Conservation (phyloP, 2,888 invertebrate genomes). For the Drosophila cracens region DNA sequence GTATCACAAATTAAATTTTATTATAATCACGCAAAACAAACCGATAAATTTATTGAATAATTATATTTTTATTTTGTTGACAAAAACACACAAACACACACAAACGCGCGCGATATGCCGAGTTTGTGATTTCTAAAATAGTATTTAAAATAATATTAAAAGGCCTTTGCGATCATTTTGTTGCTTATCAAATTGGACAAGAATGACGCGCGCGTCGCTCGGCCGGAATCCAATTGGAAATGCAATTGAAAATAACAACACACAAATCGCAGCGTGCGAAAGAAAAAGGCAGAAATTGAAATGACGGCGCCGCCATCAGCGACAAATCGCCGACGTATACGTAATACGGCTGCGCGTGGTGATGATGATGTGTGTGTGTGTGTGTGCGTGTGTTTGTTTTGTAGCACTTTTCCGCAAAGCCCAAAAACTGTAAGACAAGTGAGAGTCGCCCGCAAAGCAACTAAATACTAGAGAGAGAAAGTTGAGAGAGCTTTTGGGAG, state of each 20-base stretch:
- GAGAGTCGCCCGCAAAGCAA: constrained; percentile 21
- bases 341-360: constrained; percentile 47
- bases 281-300: constrained; percentile 64
- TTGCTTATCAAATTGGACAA: constrained; percentile 43
- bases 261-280: constrained; percentile 55
- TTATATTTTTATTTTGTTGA: constrained; percentile 5
- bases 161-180: neutral
- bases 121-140: constrained; percentile 13
- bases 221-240: constrained; percentile 67
- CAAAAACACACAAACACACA: constrained; percentile 16
- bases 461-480: constrained; percentile 25
- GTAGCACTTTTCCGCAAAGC: constrained; percentile 72
- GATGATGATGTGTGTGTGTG: constrained; percentile 16
- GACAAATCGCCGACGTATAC: constrained; percentile 62
- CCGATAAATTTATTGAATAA: constrained; percentile 29
- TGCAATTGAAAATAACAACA: constrained; percentile 74
- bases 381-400: constrained; percentile 20
- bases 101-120: neutral
- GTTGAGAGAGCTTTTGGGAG: constrained; percentile 46
- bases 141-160: constrained; percentile 13
- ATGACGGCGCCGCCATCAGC: constrained; percentile 45
- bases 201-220: constrained; percentile 54
- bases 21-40: constrained; percentile 19
- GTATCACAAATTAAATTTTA: constrained; percentile 7
- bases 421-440: constrained; percentile 61